Evolutionary conservation across 2,113 vertebrate species (phyloP).

Genomic region (Clarias batrachus): DNA sequence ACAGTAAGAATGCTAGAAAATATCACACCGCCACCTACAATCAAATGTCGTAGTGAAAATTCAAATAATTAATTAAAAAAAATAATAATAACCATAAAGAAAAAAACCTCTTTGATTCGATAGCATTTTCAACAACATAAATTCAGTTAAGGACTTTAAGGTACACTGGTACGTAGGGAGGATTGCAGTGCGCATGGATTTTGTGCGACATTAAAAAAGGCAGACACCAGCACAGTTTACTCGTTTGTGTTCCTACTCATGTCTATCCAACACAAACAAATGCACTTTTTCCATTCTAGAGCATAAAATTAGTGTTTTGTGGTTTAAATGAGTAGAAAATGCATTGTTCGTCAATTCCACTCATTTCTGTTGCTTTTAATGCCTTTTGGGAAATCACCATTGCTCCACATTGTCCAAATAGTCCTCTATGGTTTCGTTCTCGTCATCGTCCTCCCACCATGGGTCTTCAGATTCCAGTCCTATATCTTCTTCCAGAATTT

Average conservation of each 20-base stretch:
- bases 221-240: slow-evolving; percentile 14
- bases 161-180: slow-evolving; percentile 10
- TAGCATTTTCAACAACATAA: slow-evolving; percentile 13
- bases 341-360: neutral
- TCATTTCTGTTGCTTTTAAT: neutral
- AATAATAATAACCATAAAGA: slow-evolving; percentile 5
- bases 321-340: slow-evolving; percentile 5
- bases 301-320: neutral
- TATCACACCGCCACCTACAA: slow-evolving; percentile 22
- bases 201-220: neutral
- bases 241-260: neutral
- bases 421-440: slow-evolving; percentile 71
- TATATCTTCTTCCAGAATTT: slow-evolving; percentile 40
- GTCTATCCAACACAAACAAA: neutral
- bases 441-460: slow-evolving; percentile 73
- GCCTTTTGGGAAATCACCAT: slow-evolving; percentile 74
- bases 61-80: slow-evolving; percentile 46
- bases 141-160: slow-evolving; percentile 13
- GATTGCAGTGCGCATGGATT: neutral
- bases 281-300: slow-evolving; percentile 7
- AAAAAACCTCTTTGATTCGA: slow-evolving; percentile 34
- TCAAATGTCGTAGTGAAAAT: slow-evolving; percentile 27
- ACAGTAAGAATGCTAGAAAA: slow-evolving; percentile 39
- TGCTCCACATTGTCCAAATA: slow-evolving; percentile 90
- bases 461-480: slow-evolving; percentile 50